Percentiles rank a stretch among this genome's conserved stretches.
Evolutionary conservation across 2,888 invertebrate species (phyloP).

Genomic region (Philaethria dido): DNA sequence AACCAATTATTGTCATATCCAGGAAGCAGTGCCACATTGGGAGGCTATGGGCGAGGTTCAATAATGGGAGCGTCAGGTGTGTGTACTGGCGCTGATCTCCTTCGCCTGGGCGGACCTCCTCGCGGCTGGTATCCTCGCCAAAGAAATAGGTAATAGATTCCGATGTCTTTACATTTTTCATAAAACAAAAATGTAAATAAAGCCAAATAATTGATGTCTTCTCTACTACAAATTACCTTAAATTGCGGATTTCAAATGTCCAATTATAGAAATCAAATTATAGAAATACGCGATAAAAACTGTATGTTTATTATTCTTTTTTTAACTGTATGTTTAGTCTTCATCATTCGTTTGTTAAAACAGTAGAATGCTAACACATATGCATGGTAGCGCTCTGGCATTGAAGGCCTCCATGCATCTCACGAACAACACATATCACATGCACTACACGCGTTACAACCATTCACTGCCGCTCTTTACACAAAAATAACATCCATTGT

Average conservation of each 20-base stretch:
- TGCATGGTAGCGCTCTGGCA: slow-evolving; percentile 18
- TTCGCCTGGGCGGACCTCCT: slow-evolving; percentile 91
- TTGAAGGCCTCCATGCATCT: slow-evolving; percentile 24
- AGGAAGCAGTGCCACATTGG: slow-evolving; percentile 79
- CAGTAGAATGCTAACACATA: too few species aligned
- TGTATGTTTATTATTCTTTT: background rate
- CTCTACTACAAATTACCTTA: too few species aligned
- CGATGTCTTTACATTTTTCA: too few species aligned
- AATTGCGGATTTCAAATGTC: background rate
- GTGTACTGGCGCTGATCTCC: slow-evolving; percentile 89
- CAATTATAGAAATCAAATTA: too few species aligned
- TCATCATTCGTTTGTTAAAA: background rate
- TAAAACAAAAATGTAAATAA: too few species aligned
- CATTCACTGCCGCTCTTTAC: background rate
- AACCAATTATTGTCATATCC: too few species aligned
- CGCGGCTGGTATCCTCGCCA: slow-evolving; percentile 93
- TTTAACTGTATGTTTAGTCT: background rate
- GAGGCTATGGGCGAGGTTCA: slow-evolving; percentile 80
- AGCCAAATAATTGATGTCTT: too few species aligned
- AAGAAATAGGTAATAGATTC: slow-evolving; percentile 79
- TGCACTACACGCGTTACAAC: slow-evolving; percentile 16
- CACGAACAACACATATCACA: slow-evolving; percentile 10
- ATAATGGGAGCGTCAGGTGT: slow-evolving; percentile 77
- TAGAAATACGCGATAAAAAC: too few species aligned
- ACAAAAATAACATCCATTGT: slow-evolving; percentile 17